Evolutionary conservation across 2,113 vertebrate genomes (phyloP), one percentile per base, ranked within the genome.

Genomic region (Brevimyrus niger): DNA sequence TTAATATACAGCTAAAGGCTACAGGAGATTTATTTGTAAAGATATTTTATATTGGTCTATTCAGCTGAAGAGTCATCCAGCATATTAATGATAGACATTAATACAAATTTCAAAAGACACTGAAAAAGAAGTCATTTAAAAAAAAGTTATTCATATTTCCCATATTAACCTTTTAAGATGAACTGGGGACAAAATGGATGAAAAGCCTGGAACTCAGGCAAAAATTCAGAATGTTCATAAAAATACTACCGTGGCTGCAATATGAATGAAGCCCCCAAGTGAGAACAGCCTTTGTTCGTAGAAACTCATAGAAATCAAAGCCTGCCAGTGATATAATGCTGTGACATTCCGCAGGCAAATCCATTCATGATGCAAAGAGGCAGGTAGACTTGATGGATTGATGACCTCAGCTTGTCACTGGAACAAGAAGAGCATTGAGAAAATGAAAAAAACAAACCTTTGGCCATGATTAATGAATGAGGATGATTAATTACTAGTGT

Each of bases 211-310:
- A 85, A 48, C 46, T 48, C 82, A 10, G 47, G 46, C 44, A 23
- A 48, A 80, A 80, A 80, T 80, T 80, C 73, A 38, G 35, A 85
- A 27, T 48, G 82, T 85, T 85, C 82, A 85, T n/a, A 44, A 85
- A 48, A 85, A 85, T 85, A 44, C 47, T 27, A 19, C 27, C 11
- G n/a, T 35, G 46, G 19, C 6, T 46, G 42, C 44, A 44, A 86
- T 51, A 31, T 86, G 46, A 48, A 86, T 51, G 46, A 46, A 51
- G 23, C 44, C 46, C 27, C 21, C 23, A 86, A 51, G 13, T 35
- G 86, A 84, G 17, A 61, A 61, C 35, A 23, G 21, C 31, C 53
- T 42, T 87, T 58, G 50, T 55, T 87, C 50, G 23, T 55, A 42
- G 13, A 58, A 87, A 58, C 21, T 58, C 23, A 13, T 31, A 27